These are phyloP conservation scores for Seriola quinqueradiata DNA, from an alignment of 2,113 vertebrate genomes.

Conservation along the genomic window DNA sequence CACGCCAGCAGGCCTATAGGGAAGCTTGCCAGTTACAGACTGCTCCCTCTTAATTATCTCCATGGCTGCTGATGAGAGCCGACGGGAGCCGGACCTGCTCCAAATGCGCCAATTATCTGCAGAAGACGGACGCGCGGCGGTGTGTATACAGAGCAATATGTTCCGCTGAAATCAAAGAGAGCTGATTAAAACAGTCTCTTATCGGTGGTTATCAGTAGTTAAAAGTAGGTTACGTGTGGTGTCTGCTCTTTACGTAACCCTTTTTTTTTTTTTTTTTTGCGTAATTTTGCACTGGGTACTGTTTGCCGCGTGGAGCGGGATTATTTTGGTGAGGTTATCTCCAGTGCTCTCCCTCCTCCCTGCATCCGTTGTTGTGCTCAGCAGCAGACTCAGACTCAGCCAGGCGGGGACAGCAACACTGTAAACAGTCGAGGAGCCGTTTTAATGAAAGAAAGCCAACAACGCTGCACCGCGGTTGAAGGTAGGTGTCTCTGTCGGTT, in stretches of 20 bases:
- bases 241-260: conserved; percentile 62
- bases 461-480: conserved; percentile 46
- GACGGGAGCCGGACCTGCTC: conserved; percentile 49
- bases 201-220: not conserved
- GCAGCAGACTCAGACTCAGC: conserved; percentile 40
- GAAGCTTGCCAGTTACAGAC: conserved; percentile 43
- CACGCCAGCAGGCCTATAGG: conserved; percentile 35
- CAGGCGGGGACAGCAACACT: conserved; percentile 11
- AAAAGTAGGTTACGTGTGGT: conserved; percentile 18
- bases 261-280: conserved; percentile 47
- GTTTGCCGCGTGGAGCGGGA: conserved; percentile 60
- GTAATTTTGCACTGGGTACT: conserved; percentile 63
- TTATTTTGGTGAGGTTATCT: conserved; percentile 58
- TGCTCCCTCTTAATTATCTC: conserved; percentile 65
- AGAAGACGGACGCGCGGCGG: conserved; percentile 12
- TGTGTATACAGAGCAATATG: not conserved
- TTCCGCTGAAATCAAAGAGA: not conserved
- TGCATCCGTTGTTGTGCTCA: conserved; percentile 52
- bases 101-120: conserved; percentile 62
- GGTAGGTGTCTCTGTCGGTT: conserved; percentile 59
- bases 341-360: conserved; percentile 48
- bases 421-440: conserved; percentile 52
- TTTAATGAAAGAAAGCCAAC: conserved; percentile 48
- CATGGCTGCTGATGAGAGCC: conserved; percentile 68
- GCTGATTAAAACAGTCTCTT: not conserved